Conservation (phyloP, 2,888 invertebrate genomes). For the Mycogona germanica region DNA sequence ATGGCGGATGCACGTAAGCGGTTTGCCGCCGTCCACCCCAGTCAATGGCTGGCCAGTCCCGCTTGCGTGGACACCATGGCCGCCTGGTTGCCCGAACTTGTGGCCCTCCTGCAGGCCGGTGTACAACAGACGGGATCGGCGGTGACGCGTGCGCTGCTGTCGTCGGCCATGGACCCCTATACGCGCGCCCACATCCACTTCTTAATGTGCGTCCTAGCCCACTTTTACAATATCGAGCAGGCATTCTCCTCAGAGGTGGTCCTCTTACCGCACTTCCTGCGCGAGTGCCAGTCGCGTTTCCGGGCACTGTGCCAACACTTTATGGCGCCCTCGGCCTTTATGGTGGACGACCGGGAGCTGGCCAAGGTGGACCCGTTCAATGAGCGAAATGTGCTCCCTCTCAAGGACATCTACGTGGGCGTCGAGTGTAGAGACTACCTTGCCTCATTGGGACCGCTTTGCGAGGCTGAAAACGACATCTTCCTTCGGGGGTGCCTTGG, state of each 20-base stretch:
- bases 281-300: slow-evolving; percentile 8
- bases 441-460: slow-evolving; percentile 1
- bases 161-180: slow-evolving; percentile 6
- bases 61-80: not conserved
- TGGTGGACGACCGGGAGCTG: slow-evolving; percentile 10
- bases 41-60: not conserved
- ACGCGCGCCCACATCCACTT: slow-evolving; percentile 12
- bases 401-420: slow-evolving; percentile 11
- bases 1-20: not conserved
- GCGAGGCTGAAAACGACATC: not conserved
- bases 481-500: slow-evolving; percentile 11
- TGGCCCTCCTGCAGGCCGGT: not conserved
- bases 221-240: not conserved
- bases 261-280: slow-evolving; percentile 1
- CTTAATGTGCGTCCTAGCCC: not conserved
- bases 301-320: slow-evolving; percentile 12
- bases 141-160: not conserved
- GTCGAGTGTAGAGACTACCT: slow-evolving; percentile 1
- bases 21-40: not conserved
- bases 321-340: slow-evolving; percentile 12
- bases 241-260: not conserved
- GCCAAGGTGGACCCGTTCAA: slow-evolving; percentile 4
- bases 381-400: slow-evolving; percentile 8
- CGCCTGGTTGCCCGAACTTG: not conserved
- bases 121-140: not conserved